Evolutionary conservation across 2,888 invertebrate genomes (phyloP), one percentile per base, ranked within the genome.

Genomic region (Conops quadrifasciatus): DNA sequence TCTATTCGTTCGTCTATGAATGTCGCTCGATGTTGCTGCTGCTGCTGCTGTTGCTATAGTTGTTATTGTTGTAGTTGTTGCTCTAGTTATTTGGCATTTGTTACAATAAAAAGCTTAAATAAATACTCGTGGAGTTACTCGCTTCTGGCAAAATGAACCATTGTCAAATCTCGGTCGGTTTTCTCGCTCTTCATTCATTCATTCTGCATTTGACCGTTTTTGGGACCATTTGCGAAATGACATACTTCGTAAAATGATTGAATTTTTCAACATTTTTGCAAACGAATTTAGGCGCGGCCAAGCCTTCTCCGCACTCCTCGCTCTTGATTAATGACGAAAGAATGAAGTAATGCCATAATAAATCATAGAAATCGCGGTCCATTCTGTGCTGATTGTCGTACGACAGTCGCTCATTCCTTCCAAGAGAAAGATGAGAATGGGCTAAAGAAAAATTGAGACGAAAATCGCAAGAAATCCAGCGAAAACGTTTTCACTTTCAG

Each of bases 181-280:
- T 16, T 9, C 15, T 4, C 24, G 15, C 5, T 15, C 26, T 28
- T 26, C 7, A 24, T 21, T 49, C 49, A 49, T 13, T 73, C 51
- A 21, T 56, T 43, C 62, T 1, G 63, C 9, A 45, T 5, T 49
- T 43, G 45, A 24, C 13, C 30, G 49, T 19, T n/a, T 68, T 24
- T 24, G 13, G 36, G 53, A n/a, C 7, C n/a, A n/a, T n/a, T n/a
- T 21, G 58, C n/a, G 43, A 9, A 67, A 28, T 36, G 45, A 19
- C 19, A 67, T 63, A 49, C 21, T 45, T 36, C 24, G 62, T 43
- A 19, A 43, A 21, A 13, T 56, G 66, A 49, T 51, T 58, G 24
- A 64, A 66, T 70, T 28, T 56, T 43, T 67, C 53, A 71, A 67
- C 70, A 74, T 74, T 75, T 73, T 70, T 71, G 67, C 67, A 56